Evolutionary conservation across 1,140 invertebrate species (phyloP).

Genomic region (Drosophila persimilis): DNA sequence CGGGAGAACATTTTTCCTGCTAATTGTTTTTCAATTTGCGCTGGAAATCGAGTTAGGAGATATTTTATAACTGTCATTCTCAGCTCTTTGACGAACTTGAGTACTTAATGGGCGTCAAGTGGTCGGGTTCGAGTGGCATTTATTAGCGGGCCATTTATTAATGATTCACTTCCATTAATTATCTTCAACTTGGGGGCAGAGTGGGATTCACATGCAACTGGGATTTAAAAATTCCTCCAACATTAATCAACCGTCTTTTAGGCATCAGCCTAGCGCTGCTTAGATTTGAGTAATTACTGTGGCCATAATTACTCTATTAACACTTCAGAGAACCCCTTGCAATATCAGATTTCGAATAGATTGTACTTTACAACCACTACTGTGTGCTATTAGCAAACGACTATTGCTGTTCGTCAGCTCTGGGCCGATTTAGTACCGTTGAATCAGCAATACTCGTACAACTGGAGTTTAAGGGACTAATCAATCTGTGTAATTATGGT

Average conservation of each 20-base stretch:
- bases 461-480: no score
- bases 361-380: no score
- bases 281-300: constrained; percentile 31
- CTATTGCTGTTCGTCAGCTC: no score
- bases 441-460: no score
- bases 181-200: constrained; percentile 23
- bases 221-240: constrained; percentile 29
- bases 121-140: constrained; percentile 16
- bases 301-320: constrained; percentile 33
- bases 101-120: constrained; percentile 35
- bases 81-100: constrained; percentile 27
- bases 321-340: background rate
- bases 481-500: no score
- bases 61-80: constrained; percentile 39
- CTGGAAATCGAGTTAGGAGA: constrained; percentile 48
- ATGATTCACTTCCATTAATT: constrained; percentile 71
- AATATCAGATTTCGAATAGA: no score
- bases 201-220: constrained; percentile 55
- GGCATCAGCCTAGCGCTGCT: constrained; percentile 6
- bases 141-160: constrained; percentile 46
- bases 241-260: constrained; percentile 64
- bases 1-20: constrained; percentile 45
- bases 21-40: constrained; percentile 69
- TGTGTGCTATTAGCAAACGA: no score
- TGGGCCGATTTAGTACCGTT: no score